Evolutionary conservation across 2,113 vertebrate genomes (phyloP).

Genomic region (Barbus barbus): DNA sequence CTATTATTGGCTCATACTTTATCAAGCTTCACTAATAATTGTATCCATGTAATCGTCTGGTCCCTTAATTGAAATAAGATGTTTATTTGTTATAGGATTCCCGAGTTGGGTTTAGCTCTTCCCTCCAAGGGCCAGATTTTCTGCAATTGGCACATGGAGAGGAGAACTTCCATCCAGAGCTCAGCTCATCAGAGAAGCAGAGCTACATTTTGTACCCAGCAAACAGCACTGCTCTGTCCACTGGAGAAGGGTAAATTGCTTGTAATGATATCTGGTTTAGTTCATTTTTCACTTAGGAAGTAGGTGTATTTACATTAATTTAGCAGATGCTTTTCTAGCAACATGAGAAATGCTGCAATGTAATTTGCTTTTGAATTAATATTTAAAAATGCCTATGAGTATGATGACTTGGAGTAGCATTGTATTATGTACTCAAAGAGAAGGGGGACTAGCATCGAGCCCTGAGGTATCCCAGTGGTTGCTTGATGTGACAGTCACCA

Average conservation of each 20-base stretch:
- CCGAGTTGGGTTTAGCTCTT: slow-evolving; percentile 50
- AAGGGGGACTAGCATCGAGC: not conserved
- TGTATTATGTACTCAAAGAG: not conserved
- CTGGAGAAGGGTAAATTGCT: slow-evolving; percentile 63
- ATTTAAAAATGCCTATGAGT: not conserved
- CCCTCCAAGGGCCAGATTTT: slow-evolving; percentile 28
- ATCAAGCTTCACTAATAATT: too few relatives aligned
- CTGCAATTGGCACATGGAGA: slow-evolving; percentile 46
- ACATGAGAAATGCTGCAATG: not conserved
- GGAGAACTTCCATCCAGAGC: slow-evolving; percentile 50
- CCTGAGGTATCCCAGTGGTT: not conserved
- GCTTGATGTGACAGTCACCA: not conserved
- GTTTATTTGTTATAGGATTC: slow-evolving; percentile 45
- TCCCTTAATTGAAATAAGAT: not conserved
- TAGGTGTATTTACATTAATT: not conserved
- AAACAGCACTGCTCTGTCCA: slow-evolving; percentile 54
- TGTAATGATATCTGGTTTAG: not conserved
- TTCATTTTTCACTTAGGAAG: not conserved
- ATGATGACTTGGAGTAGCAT: not conserved
- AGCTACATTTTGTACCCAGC: slow-evolving; percentile 58
- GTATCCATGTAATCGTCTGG: not conserved
- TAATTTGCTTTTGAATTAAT: not conserved
- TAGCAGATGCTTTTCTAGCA: not conserved
- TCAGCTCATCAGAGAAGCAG: slow-evolving; percentile 51
- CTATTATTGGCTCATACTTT: not conserved